Conservation (phyloP, 2,888 invertebrate species). For the Aethes cnicana region DNA sequence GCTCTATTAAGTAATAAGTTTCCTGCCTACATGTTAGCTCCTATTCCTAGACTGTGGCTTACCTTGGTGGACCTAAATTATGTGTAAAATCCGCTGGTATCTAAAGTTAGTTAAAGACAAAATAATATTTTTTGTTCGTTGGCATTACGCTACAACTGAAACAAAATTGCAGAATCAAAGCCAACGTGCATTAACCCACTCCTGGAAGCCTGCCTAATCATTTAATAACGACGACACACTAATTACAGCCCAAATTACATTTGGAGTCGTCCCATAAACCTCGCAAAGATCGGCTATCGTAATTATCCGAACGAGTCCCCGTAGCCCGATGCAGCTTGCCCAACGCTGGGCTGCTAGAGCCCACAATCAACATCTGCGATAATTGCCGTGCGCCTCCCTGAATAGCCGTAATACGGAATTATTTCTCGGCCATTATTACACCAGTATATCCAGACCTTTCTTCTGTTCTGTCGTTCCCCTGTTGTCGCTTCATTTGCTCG, state of each 20-base stretch:
- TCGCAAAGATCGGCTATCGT: constrained; percentile 22
- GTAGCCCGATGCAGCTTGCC: constrained; percentile 1
- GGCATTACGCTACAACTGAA: too few relatives aligned
- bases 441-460: not conserved
- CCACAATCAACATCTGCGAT: constrained; percentile 12
- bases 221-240: constrained; percentile 23
- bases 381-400: constrained; percentile 28
- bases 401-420: constrained; percentile 30
- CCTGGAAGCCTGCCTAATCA: constrained; percentile 26
- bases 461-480: not conserved
- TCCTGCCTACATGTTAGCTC: too few relatives aligned
- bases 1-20: too few relatives aligned
- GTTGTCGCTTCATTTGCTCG: not conserved
- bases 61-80: too few relatives aligned
- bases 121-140: too few relatives aligned
- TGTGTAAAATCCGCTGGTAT: too few relatives aligned
- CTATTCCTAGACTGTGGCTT: too few relatives aligned
- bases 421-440: constrained; percentile 29
- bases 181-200: not conserved
- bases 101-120: too few relatives aligned
- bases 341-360: constrained; percentile 5
- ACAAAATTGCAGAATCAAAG: too few relatives aligned
- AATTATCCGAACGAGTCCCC: constrained; percentile 23
- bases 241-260: constrained; percentile 23
- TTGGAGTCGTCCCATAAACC: constrained; percentile 14